Percentiles rank a stretch among this genome's conserved stretches.
Conservation (phyloP, 2,113 vertebrate genomes). For the Ammodytes marinus region DNA sequence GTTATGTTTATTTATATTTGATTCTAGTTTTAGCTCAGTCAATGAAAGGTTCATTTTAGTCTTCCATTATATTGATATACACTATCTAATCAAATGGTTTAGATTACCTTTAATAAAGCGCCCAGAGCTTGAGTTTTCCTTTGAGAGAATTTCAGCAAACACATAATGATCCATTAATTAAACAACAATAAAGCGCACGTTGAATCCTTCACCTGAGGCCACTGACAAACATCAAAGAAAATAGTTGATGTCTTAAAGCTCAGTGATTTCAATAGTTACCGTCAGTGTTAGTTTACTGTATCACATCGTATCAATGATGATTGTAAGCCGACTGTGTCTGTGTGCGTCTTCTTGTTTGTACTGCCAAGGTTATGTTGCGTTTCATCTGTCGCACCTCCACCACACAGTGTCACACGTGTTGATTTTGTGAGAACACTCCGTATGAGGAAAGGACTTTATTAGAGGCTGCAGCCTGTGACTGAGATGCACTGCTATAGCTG, state of each 20-base stretch:
- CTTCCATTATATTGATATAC: neutral
- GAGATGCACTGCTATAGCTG: conserved; percentile 47
- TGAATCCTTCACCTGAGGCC: neutral
- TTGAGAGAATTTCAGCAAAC: conserved; percentile 1
- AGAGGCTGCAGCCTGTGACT: conserved; percentile 21
- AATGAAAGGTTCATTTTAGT: neutral
- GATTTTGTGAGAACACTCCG: conserved; percentile 34
- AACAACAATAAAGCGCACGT: neutral
- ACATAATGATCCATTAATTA: neutral
- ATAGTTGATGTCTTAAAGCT: neutral
- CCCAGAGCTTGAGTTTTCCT: neutral
- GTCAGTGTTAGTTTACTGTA: neutral
- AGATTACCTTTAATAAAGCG: neutral
- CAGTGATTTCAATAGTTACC: neutral
- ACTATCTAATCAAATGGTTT: neutral
- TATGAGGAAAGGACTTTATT: conserved; percentile 30
- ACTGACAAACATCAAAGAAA: neutral
- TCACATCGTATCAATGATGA: neutral
- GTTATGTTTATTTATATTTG: neutral
- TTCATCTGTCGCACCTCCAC: conserved; percentile 39
- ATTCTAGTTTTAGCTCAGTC: neutral
- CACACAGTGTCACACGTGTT: conserved; percentile 36
- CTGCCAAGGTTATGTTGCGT: conserved; percentile 54
- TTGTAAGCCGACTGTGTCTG: neutral
- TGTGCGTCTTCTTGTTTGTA: conserved; percentile 5